A percentile compares a stretch with the other conserved stretches of the same genome.
Conservation (phyloP, 2,888 invertebrate species). For the Xylophagus ater region DNA sequence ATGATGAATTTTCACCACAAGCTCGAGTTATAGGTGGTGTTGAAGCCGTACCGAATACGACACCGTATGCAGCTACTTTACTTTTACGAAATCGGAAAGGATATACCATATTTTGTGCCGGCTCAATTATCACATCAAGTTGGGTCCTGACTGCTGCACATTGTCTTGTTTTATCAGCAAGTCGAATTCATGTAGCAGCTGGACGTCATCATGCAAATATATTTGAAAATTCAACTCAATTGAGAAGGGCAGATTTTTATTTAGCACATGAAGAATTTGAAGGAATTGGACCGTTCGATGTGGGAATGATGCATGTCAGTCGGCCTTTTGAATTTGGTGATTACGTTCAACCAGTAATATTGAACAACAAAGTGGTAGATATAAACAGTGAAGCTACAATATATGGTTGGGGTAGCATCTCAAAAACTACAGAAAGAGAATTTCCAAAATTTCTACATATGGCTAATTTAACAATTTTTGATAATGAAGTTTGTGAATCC, state of each 20-base stretch:
- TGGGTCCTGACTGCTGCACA: slow-evolving; percentile 17
- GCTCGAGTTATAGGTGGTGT: slow-evolving; percentile 12
- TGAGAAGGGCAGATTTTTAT: slow-evolving; percentile 2
- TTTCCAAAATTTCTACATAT: slow-evolving; percentile 10
- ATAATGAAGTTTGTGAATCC: slow-evolving; percentile 7
- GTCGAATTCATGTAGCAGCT: slow-evolving; percentile 4
- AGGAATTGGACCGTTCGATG: slow-evolving; percentile 14
- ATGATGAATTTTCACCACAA: no score
- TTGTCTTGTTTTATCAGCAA: slow-evolving; percentile 9
- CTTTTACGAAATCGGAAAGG: background rate
- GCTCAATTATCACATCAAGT: slow-evolving; percentile 10
- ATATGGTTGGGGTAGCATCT: slow-evolving; percentile 16
- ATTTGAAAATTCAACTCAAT: slow-evolving; percentile 3
- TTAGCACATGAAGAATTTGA: slow-evolving; percentile 7
- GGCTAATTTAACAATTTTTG: slow-evolving; percentile 11
- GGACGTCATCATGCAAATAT: slow-evolving; percentile 9
- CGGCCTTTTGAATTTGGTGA: slow-evolving; percentile 8
- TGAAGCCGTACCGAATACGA: slow-evolving; percentile 8
- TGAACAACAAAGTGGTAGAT: slow-evolving; percentile 7
- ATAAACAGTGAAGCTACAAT: no score
- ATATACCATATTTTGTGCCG: slow-evolving; percentile 11
- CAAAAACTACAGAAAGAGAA: background rate
- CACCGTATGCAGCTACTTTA: slow-evolving; percentile 9
- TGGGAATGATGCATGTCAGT: slow-evolving; percentile 13
- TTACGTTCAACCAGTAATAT: slow-evolving; percentile 2